Base-by-base conservation (phyloP, 1,140 invertebrate genomes). In the Drosophila navojoa region DNA sequence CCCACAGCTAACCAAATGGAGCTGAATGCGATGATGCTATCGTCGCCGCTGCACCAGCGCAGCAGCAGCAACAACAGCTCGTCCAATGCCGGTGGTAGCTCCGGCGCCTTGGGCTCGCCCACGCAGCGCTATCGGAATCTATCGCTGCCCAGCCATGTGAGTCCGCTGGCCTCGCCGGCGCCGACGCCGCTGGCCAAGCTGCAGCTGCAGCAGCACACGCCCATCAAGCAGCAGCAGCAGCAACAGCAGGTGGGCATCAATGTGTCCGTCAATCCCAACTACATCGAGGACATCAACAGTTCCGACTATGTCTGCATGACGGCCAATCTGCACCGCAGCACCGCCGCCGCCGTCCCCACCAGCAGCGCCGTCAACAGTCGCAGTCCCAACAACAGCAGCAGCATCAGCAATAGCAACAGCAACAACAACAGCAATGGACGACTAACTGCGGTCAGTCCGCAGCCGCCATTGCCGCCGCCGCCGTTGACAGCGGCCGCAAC, bases 271-370 rank as follows among this genome's bases (percentile, higher is more conserved):
- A 91, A 91, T 81, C 89, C 90, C 45, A 91, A 92, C 55, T 92
- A 90, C 19, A 91, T 92, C n/a, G 95, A 95, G 76, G 94, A 95
- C 59, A 93, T 94, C 27, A 95, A 95, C 89, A 94, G 94, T 59
- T 95, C 94, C n/a, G 95, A 95, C 77, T 95, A 95, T 92, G 95
- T 95, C 5, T 95, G 95, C 81, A 95, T 95, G 95, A 95, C 94
- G 7, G 94, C 94, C 11, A 95, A 94, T 44, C 91, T 93, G 22
- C 90, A 93, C 67, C 61, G 79, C 25, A 63, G 59, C 63, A 58
- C 9, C 52, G 60, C 49, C 55, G 27, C 35, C 70, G 59, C 32
- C 32, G 27, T 6, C 27, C 4, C 27, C 27, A 6, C 27, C 27
- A 6, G 13, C 72, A 45, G 16, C 16, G 15, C 38, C 13, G 40